Evolutionary conservation across 2,888 invertebrate genomes (phyloP).

Genomic region (Monoplex corrugatus): DNA sequence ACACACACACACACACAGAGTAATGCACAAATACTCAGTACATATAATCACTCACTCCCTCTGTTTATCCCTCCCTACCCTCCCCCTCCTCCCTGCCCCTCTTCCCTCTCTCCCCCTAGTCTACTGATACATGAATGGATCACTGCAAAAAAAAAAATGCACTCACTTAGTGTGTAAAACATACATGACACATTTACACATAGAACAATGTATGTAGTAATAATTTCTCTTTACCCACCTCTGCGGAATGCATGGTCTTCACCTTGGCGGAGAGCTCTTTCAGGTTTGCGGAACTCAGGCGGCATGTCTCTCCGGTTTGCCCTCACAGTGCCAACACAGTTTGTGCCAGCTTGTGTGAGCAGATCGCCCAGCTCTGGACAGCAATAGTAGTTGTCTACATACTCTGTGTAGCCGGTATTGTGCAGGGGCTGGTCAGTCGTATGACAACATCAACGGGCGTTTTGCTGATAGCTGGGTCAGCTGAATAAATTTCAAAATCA

Average conservation of each 20-base stretch:
- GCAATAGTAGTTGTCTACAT: constrained; percentile 52
- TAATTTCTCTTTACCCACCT: background rate
- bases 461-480: background rate
- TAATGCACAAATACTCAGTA: background rate
- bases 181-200: background rate
- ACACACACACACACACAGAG: background rate
- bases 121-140: no score
- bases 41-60: background rate
- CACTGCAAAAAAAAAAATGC: background rate
- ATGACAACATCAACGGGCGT: background rate
- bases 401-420: constrained; percentile 19
- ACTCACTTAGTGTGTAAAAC: background rate
- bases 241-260: background rate
- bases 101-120: no score
- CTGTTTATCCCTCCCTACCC: no score
- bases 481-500: background rate
- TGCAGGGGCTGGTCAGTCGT: background rate
- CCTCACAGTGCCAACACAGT: constrained; percentile 7
- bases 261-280: background rate
- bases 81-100: no score
- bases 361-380: constrained; percentile 41
- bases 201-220: background rate
- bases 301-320: constrained; percentile 12
- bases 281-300: background rate
- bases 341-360: background rate